Evolutionary conservation across 2,797 vertebrate species (phyloP).

Genomic region (Oryzias sinensis): DNA sequence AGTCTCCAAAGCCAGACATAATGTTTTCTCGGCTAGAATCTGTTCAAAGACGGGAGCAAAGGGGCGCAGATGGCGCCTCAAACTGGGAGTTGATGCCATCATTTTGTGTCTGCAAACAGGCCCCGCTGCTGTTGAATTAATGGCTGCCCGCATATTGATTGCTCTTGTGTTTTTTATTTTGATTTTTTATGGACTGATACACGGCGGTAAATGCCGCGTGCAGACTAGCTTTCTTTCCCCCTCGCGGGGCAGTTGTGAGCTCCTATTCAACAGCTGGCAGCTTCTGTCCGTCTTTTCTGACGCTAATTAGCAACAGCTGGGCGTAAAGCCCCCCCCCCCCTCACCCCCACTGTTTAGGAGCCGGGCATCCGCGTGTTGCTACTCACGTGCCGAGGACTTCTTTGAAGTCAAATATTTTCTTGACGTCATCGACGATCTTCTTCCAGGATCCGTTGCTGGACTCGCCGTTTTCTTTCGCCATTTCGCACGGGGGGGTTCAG

Average conservation of each 20-base stretch:
- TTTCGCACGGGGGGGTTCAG: constrained; percentile 58
- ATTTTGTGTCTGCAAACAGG: constrained; percentile 20
- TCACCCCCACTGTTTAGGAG: no score
- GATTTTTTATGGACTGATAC: constrained; percentile 36
- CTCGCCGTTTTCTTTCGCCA: constrained; percentile 94
- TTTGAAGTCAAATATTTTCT: constrained; percentile 94
- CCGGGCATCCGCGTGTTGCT: constrained; percentile 9
- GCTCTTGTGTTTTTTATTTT: not conserved
- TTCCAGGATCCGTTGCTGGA: constrained; percentile 89
- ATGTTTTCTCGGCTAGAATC: constrained; percentile 8
- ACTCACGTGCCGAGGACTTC: constrained; percentile 98
- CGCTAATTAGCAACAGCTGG: constrained; percentile 23
- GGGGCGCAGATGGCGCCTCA: constrained; percentile 24
- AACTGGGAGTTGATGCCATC: constrained; percentile 13
- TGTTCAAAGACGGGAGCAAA: constrained; percentile 4
- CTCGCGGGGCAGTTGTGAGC: constrained; percentile 2
- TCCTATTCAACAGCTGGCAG: constrained; percentile 68
- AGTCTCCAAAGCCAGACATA: constrained; percentile 11
- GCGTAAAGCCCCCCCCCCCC: constrained; percentile 49
- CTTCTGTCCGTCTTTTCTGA: constrained; percentile 17
- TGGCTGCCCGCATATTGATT: constrained; percentile 14
- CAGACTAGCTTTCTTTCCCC: no score
- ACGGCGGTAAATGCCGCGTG: not conserved
- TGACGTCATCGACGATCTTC: constrained; percentile 93
- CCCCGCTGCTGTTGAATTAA: constrained; percentile 25